Conservation (phyloP, 2,888 invertebrate genomes). For the Macrophya annulata region DNA sequence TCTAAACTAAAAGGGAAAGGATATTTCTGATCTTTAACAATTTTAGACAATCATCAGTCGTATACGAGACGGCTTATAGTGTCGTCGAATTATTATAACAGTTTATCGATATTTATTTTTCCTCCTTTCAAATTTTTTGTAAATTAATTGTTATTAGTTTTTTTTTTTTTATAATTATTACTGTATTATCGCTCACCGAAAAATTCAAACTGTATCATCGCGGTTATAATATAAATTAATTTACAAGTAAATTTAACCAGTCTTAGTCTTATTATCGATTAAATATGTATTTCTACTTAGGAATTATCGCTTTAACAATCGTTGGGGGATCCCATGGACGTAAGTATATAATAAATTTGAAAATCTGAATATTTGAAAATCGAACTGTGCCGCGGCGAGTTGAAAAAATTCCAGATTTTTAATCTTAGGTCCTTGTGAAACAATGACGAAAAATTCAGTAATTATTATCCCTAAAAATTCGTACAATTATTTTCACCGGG, state of each 20-base stretch:
- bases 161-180: background rate
- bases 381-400: background rate
- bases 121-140: background rate
- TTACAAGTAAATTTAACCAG: no score
- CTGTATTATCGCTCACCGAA: no score
- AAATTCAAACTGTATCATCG: no score
- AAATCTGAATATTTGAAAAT: background rate
- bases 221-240: no score
- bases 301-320: background rate
- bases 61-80: constrained; percentile 10
- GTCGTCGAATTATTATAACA: background rate
- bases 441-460: no score
- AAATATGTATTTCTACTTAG: background rate
- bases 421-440: no score
- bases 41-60: background rate
- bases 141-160: background rate
- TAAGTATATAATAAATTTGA: constrained; percentile 25
- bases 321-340: constrained; percentile 6
- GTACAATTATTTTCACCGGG: no score
- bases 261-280: background rate
- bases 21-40: background rate
- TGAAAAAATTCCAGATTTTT: background rate
- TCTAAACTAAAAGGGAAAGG: background rate
- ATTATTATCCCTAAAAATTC: no score
- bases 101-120: background rate